phyloP scores from a whole-genome alignment of 2,797 vertebrate genomes.

The Megalops cyprinoides region DNA sequence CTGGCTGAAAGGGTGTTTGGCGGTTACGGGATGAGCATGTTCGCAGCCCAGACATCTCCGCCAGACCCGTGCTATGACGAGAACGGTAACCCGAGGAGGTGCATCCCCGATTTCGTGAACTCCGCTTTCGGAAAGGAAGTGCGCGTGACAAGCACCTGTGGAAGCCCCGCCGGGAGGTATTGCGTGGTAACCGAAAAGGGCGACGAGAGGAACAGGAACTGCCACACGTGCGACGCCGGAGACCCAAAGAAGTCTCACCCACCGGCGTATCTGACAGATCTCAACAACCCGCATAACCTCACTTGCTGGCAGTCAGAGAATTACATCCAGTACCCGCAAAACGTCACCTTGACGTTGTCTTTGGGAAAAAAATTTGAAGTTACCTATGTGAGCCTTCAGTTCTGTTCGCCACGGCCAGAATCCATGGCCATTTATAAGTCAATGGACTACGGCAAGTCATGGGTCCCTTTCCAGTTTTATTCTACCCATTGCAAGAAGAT shows the following conservation, averaged over 20 bases:
- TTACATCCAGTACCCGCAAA: conserved; percentile 90
- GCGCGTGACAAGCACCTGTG: conserved; percentile 94
- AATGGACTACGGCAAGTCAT: conserved; percentile 97
- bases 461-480: conserved; percentile 97
- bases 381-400: conserved; percentile 97
- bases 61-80: conserved; percentile 97
- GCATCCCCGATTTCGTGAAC: conserved; percentile 99
- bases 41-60: conserved; percentile 90
- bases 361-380: conserved; percentile 99
- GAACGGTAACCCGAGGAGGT: conserved; percentile 91
- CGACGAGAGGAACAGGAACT: conserved; percentile 87
- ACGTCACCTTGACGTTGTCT: conserved; percentile 92
- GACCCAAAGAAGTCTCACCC: conserved; percentile 92
- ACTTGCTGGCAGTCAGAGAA: conserved; percentile 98
- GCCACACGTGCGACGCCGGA: conserved; percentile 90
- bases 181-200: conserved; percentile 91
- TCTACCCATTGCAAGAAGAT: conserved; percentile 97
- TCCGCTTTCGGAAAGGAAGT: conserved; percentile 97
- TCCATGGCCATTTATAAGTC: conserved; percentile 99
- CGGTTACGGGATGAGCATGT: conserved; percentile 87
- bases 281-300: conserved; percentile 99
- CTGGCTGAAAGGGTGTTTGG: conserved; percentile 76
- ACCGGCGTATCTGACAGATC: conserved; percentile 92
- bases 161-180: conserved; percentile 84
- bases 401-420: conserved; percentile 96